These are phyloP conservation scores for Cyrtodaria siliqua DNA, from an alignment of 2,888 invertebrate genomes.

Conservation along the genomic window DNA sequence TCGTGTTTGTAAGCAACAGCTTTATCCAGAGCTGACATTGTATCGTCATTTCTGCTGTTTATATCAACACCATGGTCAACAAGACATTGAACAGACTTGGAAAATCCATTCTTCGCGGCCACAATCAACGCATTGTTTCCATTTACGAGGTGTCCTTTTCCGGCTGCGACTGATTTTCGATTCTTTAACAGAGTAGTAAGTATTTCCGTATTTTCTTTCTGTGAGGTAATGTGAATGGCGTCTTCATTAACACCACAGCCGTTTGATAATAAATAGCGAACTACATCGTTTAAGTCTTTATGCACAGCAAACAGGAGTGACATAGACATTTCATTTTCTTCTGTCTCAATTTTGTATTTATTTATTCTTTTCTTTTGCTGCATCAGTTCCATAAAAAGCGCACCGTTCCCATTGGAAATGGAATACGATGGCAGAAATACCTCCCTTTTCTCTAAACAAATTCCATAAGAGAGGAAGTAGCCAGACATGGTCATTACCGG, in stretches of 20 bases:
- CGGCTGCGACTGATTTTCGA: neutral
- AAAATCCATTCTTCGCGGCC: conserved; percentile 31
- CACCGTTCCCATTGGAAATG: neutral
- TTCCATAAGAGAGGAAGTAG: conserved; percentile 25
- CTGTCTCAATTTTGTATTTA: neutral
- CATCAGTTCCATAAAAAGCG: conserved; percentile 7
- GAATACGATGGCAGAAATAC: conserved; percentile 14
- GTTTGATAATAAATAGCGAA: conserved; percentile 9
- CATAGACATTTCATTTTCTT: neutral
- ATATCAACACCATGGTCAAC: neutral
- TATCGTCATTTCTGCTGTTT: conserved; percentile 6
- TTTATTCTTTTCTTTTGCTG: neutral
- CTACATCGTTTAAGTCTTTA: conserved; percentile 13
- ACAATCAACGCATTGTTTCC: conserved; percentile 36
- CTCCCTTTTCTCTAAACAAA: neutral
- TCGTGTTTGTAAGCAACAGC: conserved; percentile 20
- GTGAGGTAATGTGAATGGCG: conserved; percentile 32
- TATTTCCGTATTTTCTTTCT: conserved; percentile 15
- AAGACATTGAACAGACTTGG: conserved; percentile 8
- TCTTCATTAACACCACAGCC: conserved; percentile 31
- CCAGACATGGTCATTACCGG: conserved; percentile 27
- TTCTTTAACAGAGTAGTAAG: conserved; percentile 6
- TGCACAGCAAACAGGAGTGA: conserved; percentile 28
- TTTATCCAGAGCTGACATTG: conserved; percentile 16
- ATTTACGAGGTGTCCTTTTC: conserved; percentile 3